A percentile compares a stretch with the other conserved stretches of the same genome.
phyloP scores from a whole-genome alignment of 2,797 vertebrate species.

The Setipinna tenuifilis region DNA sequence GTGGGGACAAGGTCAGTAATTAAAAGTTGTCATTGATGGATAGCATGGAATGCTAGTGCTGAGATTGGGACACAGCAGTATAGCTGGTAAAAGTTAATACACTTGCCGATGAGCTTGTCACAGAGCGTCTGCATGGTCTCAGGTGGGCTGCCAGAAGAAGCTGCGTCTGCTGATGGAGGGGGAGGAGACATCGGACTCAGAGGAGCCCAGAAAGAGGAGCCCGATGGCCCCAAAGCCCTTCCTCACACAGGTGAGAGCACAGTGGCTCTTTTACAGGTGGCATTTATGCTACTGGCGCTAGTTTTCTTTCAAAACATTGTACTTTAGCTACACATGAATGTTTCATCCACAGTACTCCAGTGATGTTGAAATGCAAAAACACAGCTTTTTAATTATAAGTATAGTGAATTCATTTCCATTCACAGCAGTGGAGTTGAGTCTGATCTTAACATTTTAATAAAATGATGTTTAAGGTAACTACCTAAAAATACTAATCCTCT shows the following conservation, averaged over 20 bases:
- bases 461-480: neutral
- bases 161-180: conserved; percentile 80
- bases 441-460: neutral
- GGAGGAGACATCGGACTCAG: conserved; percentile 41
- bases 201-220: conserved; percentile 1
- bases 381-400: no score
- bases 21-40: neutral
- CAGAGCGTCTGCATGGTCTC: conserved; percentile 4
- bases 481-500: neutral
- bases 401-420: no score
- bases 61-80: neutral
- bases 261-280: neutral
- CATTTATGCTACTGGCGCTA: no score
- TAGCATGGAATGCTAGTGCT: neutral
- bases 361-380: no score
- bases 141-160: conserved; percentile 84
- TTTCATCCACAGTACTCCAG: no score
- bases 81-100: no score
- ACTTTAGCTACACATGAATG: no score
- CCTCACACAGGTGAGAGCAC: neutral
- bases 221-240: neutral
- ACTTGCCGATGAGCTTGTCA: no score
- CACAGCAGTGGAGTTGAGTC: neutral
- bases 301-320: no score
- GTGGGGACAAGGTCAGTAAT: neutral